Conservation (phyloP, 2,888 invertebrate genomes). For the Onthophagus sagittarius region DNA sequence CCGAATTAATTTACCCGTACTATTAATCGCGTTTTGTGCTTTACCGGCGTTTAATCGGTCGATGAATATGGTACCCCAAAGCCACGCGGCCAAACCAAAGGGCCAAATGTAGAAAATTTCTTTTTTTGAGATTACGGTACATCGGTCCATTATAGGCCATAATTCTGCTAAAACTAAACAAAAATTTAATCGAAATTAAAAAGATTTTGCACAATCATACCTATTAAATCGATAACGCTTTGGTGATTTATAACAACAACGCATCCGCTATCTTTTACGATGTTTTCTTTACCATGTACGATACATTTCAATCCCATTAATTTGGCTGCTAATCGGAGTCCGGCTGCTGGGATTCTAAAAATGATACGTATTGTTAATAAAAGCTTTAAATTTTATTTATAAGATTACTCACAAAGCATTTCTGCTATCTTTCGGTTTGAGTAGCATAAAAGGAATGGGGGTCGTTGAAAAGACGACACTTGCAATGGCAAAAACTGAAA, state of each 20-base stretch:
- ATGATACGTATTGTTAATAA: background rate
- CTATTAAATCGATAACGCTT: constrained; percentile 78
- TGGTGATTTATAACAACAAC: constrained; percentile 88
- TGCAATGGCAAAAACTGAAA: constrained; percentile 59
- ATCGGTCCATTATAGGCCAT: constrained; percentile 77
- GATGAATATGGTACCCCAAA: constrained; percentile 88
- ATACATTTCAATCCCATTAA: constrained; percentile 65
- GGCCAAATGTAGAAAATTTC: constrained; percentile 78
- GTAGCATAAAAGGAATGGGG: constrained; percentile 72
- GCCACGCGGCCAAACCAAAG: constrained; percentile 80
- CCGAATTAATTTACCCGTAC: constrained; percentile 64
- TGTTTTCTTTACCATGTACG: constrained; percentile 72
- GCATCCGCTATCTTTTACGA: constrained; percentile 69
- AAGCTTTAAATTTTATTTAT: background rate
- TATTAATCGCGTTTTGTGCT: constrained; percentile 70
- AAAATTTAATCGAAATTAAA: constrained; percentile 27
- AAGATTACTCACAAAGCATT: constrained; percentile 83
- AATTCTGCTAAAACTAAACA: constrained; percentile 65
- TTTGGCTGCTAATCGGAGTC: constrained; percentile 53
- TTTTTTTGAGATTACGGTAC: constrained; percentile 80
- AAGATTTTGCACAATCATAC: constrained; percentile 49
- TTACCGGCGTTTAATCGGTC: constrained; percentile 69
- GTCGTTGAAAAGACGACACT: constrained; percentile 60
- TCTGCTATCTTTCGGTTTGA: constrained; percentile 66
- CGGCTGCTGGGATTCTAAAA: constrained; percentile 66